phyloP scores from a whole-genome alignment of 1,140 invertebrate genomes.

The Andrena cerasifolii region DNA sequence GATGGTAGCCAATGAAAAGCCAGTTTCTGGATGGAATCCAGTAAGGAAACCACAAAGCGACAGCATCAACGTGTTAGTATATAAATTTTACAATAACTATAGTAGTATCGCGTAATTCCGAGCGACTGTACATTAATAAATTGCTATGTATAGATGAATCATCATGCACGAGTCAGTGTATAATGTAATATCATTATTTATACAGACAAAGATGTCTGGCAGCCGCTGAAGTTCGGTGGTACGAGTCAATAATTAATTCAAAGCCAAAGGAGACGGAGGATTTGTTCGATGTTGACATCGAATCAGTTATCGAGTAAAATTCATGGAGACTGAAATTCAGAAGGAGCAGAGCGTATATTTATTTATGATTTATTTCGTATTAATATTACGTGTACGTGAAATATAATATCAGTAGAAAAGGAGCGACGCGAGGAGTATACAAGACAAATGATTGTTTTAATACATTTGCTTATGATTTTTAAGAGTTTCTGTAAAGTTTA shows the following conservation, averaged over 20 bases:
- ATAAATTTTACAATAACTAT: slow-evolving; percentile 30
- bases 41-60: slow-evolving; percentile 84
- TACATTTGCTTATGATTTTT: not conserved
- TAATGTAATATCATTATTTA: slow-evolving; percentile 12
- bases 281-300: slow-evolving; percentile 19
- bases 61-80: slow-evolving; percentile 71
- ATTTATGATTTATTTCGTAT: slow-evolving; percentile 32
- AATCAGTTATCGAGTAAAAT: slow-evolving; percentile 60
- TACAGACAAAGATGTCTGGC: slow-evolving; percentile 70
- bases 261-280: slow-evolving; percentile 43
- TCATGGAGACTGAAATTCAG: not conserved
- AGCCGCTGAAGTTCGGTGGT: slow-evolving; percentile 72
- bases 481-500: slow-evolving; percentile 7
- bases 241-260: slow-evolving; percentile 67
- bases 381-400: slow-evolving; percentile 6
- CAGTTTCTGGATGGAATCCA: slow-evolving; percentile 88
- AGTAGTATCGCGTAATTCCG: slow-evolving; percentile 3
- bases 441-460: not conserved
- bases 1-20: slow-evolving; percentile 87
- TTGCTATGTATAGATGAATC: slow-evolving; percentile 21
- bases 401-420: slow-evolving; percentile 18
- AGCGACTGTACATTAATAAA: not conserved
- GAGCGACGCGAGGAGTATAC: not conserved
- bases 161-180: slow-evolving; percentile 13
- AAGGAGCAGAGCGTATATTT: slow-evolving; percentile 3